Evolutionary conservation across 2,113 vertebrate species (phyloP).

Genomic region (Tiliqua scincoides): DNA sequence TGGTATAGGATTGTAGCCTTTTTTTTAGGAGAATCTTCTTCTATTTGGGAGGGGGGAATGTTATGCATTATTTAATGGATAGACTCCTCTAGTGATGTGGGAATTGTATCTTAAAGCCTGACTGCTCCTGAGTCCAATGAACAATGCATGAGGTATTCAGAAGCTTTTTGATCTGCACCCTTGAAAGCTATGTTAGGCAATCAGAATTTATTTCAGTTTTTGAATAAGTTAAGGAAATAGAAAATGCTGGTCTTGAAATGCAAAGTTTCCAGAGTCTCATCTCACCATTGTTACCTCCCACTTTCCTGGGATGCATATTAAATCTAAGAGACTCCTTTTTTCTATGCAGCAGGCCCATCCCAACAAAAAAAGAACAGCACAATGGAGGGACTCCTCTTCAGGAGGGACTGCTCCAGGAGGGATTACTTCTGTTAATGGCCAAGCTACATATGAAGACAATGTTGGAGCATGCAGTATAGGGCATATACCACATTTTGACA

Average conservation of each 20-base stretch:
- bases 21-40: slow-evolving; percentile 50
- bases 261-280: neutral
- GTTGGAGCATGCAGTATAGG: no score
- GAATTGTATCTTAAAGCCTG: neutral
- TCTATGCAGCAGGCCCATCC: neutral
- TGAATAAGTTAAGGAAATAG: neutral
- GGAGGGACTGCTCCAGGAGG: neutral
- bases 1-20: slow-evolving; percentile 19
- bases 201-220: neutral
- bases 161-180: neutral
- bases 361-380: neutral
- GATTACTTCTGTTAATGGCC: neutral
- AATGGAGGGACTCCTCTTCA: neutral
- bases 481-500: no score
- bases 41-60: slow-evolving; percentile 56
- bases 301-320: neutral
- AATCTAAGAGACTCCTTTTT: neutral
- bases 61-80: slow-evolving; percentile 42
- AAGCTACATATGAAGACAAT: neutral
- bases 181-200: neutral
- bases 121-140: neutral
- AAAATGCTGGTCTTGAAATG: neutral
- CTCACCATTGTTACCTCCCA: neutral
- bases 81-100: slow-evolving; percentile 27
- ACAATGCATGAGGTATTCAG: slow-evolving; percentile 9